Evolutionary conservation across 2,888 invertebrate species (phyloP).

Genomic region (Gisinianus flammeolus): DNA sequence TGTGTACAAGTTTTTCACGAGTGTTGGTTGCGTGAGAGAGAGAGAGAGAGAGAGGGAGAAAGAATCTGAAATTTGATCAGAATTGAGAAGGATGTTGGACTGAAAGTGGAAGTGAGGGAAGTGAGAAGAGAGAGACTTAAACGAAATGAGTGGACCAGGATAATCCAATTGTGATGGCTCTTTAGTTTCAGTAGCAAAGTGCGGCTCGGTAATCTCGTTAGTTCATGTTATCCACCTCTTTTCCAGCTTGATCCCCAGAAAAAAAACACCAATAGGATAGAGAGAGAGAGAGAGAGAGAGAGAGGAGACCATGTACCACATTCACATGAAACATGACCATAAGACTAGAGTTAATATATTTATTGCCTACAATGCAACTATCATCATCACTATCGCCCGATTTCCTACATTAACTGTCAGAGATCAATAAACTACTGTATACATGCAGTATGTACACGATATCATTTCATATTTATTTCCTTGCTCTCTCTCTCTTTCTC

Average conservation of each 20-base stretch:
- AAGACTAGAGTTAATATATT: neutral
- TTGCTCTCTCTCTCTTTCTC: too few species aligned
- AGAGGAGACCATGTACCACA: neutral
- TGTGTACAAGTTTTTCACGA: neutral
- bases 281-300: neutral
- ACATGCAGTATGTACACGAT: too few species aligned
- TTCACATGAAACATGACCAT: too few species aligned
- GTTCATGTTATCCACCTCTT: constrained; percentile 13
- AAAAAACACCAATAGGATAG: constrained; percentile 1
- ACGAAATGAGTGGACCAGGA: constrained; percentile 43
- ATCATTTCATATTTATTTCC: neutral
- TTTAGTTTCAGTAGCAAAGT: constrained; percentile 38
- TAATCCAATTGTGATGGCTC: constrained; percentile 35
- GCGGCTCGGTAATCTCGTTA: constrained; percentile 37
- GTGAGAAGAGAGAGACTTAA: constrained; percentile 32
- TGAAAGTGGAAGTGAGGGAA: neutral
- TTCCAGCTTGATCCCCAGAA: neutral
- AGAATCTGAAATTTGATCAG: constrained; percentile 19
- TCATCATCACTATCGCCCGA: neutral
- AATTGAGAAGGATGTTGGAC: neutral
- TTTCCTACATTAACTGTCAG: neutral
- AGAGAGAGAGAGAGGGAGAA: neutral
- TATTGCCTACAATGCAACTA: neutral
- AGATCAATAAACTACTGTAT: neutral
- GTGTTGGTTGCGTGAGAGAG: neutral